Evolutionary conservation across 2,113 vertebrate genomes (phyloP), one percentile per base, ranked within the genome.

Genomic region (Amblyopsis rosae): DNA sequence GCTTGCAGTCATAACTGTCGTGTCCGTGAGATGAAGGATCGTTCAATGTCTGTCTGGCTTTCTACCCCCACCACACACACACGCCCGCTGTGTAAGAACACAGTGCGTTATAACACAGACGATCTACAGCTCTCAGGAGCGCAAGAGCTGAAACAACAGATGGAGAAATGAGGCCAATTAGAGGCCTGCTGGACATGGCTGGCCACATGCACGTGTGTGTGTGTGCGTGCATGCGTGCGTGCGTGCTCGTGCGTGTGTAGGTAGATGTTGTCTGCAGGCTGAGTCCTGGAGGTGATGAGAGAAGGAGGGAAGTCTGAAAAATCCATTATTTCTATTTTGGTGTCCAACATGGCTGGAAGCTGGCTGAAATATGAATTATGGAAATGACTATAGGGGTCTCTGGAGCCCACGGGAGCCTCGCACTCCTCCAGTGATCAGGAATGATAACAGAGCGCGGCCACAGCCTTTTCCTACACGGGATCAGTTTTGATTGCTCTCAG

Each of bases 91-190:
- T 47, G 65, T 76, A 76, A 87, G 85, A 74, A 67, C 72, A 67
- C 75, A 81, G 67, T 68, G 50, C 69, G 75, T 84, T 76, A 82
- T 86, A 63, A 72, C 65, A 80, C 47, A 46, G 77, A 81, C 53
- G 82, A 79, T 70, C 69, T 55, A 7, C 12, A 63, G 67, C 83
- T 75, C 85, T 87, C 68, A 82, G 70, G 72, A 81, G 73, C 75
- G 82, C 78, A 86, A 86, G 85, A 77, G 73, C 64, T 70, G 62
- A 80, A 79, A 80, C 80, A 82, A 86, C 80, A 87, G 75, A 64
- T 70, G 76, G 65, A 82, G 83, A 86, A 90, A 85, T 75, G 72
- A 77, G 83, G 87, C 87, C 86, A 88, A 91, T 90, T 90, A 89
- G 85, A 76, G 76, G 85, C 87, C 86, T 75, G 77, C 62, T 71